Base-by-base conservation (phyloP, 1,140 invertebrate genomes). In the Penaeus chinensis region DNA sequence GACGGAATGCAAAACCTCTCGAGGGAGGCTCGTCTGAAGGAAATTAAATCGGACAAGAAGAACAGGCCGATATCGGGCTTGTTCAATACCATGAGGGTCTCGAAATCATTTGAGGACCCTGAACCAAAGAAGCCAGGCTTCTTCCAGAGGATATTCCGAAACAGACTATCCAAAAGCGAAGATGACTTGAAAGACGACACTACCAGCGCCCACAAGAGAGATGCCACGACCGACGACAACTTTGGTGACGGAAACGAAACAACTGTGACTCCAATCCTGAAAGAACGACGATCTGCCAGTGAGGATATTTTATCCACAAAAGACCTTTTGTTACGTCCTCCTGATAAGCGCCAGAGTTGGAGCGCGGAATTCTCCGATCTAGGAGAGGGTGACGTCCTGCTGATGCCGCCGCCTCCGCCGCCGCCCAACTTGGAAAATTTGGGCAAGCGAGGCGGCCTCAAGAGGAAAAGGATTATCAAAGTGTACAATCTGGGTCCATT, bases 61-160 rank as follows among this genome's bases (percentile, higher is more conserved):
- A 63, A 84, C 27, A 18, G n/a, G 16, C 22, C 16, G 13, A 62
- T 37, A 13, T n/a, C 66, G 2, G 62, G 82, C 24, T 62, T 47
- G 19, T 69, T 82, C 27, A 10, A 18, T 22, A 42, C 63, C 61
- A 85, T 42, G 54, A 74, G 85, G 27, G 60, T 63, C 16, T 83
- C 85, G 3, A 87, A 82, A 62, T 87, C 85, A 5, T 87, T 87
- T 19, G 85, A 87, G n/a, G 85, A 87, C 32, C 63, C 47, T 10
- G 85, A 87, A n/a, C 22, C 22, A 47, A 87, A 87, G 27, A 87
- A 87, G 54, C 85, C 85, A 60, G 78, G 63, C 62, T 83, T 87
- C 47, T 82, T 87, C 27, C 69, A 83, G 71, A 82, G 85, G 60
- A 60, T 87, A 19, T 87, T 87, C 60, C 61, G 80, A 16, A 69